A percentile compares a stretch with the other conserved stretches of the same genome.
phyloP scores from a whole-genome alignment of 2,797 vertebrate genomes.

The Gadopsis bispinosus region DNA sequence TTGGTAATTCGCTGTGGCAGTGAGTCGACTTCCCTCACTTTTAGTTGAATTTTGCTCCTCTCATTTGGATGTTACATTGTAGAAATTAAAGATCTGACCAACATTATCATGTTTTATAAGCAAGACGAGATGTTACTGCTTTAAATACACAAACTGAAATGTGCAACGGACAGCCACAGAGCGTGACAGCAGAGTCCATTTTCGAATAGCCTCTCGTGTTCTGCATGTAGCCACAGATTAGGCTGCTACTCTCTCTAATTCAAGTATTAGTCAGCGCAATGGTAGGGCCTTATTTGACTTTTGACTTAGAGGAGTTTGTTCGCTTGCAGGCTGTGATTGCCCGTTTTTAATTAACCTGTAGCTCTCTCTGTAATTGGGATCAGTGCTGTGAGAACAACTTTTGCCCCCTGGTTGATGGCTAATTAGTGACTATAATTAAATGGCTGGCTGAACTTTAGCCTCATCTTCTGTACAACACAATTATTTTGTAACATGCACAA shows the following conservation, averaged over 20 bases:
- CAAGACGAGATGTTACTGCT: neutral
- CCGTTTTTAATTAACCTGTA: slow-evolving; percentile 74
- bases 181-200: neutral
- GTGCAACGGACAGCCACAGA: neutral
- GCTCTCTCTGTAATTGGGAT: slow-evolving; percentile 54
- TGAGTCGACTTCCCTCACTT: slow-evolving; percentile 31
- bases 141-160: slow-evolving; percentile 14
- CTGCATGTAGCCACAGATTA: slow-evolving; percentile 10
- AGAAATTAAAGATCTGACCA: slow-evolving; percentile 4
- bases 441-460: slow-evolving; percentile 58
- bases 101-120: slow-evolving; percentile 4
- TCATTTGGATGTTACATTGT: slow-evolving; percentile 9
- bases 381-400: slow-evolving; percentile 33
- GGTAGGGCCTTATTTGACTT: slow-evolving; percentile 26
- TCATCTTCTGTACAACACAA: slow-evolving; percentile 21
- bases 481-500: slow-evolving; percentile 17
- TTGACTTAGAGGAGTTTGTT: slow-evolving; percentile 30
- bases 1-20: slow-evolving; percentile 60
- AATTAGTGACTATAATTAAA: slow-evolving; percentile 79
- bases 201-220: neutral
- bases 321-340: slow-evolving; percentile 17
- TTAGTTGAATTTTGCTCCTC: slow-evolving; percentile 20
- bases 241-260: slow-evolving; percentile 15
- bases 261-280: slow-evolving; percentile 21
- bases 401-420: slow-evolving; percentile 57